A percentile compares a stretch with the other conserved stretches of the same genome.
phyloP scores from a whole-genome alignment of 1,140 invertebrate genomes.

The Listronotus bonariensis region DNA sequence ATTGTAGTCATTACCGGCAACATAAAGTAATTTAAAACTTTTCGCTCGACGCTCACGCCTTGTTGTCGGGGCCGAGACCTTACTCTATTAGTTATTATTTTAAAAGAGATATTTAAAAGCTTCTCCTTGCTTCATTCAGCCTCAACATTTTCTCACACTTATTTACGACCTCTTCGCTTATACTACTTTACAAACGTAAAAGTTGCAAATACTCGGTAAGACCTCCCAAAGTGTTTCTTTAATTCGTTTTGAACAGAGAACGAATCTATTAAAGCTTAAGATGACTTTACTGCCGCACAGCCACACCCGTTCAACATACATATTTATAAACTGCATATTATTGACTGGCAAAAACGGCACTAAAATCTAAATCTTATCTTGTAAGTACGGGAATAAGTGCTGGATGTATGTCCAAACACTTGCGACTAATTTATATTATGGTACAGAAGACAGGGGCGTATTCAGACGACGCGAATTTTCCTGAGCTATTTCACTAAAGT shows the following conservation, averaged over 20 bases:
- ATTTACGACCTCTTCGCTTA: no score
- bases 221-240: conserved; percentile 26
- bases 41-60: no score
- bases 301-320: conserved; percentile 26
- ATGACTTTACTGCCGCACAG: conserved; percentile 27
- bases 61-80: no score
- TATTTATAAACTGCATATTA: conserved; percentile 25
- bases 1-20: no score
- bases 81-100: no score
- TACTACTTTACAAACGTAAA: background rate
- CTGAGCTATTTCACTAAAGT: no score
- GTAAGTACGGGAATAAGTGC: conserved; percentile 19
- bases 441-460: background rate
- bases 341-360: conserved; percentile 26
- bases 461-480: no score
- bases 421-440: conserved; percentile 28
- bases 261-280: conserved; percentile 29
- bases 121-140: no score
- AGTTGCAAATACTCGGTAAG: background rate
- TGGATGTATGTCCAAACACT: conserved; percentile 22
- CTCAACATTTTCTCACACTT: no score
- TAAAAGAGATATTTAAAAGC: no score
- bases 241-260: conserved; percentile 21
- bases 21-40: no score
- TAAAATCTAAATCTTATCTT: conserved; percentile 26